These are phyloP conservation scores for Pectinophora gossypiella DNA, from an alignment of 1,140 invertebrate species.

Conservation along the genomic window DNA sequence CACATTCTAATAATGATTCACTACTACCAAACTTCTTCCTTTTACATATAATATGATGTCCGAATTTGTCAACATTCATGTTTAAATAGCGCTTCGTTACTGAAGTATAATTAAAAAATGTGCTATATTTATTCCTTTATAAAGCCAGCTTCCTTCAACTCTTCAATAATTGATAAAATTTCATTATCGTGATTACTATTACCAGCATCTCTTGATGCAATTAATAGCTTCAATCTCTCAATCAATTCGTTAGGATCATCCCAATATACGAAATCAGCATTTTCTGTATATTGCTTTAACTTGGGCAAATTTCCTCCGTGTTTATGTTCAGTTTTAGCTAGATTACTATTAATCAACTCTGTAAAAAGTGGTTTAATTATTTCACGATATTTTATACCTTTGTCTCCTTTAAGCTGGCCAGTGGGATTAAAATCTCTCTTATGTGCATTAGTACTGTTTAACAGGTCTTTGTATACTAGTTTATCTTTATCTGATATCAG, in stretches of 20 bases:
- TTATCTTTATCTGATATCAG: not conserved
- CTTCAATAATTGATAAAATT: constrained; percentile 52
- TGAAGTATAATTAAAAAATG: not conserved
- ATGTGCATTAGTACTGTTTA: not conserved
- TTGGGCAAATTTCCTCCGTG: constrained; percentile 16
- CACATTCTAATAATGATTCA: too few relatives aligned
- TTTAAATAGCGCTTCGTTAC: not conserved
- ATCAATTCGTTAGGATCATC: constrained; percentile 34
- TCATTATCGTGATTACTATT: constrained; percentile 42
- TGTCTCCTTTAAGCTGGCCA: not conserved
- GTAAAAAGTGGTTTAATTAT: constrained; percentile 10
- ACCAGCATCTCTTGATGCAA: constrained; percentile 39
- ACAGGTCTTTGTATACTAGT: not conserved
- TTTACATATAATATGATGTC: constrained; percentile 12
- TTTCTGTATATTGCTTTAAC: constrained; percentile 18
- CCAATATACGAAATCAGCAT: constrained; percentile 41
- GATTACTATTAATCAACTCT: not conserved
- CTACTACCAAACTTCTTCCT: not conserved
- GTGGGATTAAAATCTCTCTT: not conserved
- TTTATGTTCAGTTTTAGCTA: too few relatives aligned
- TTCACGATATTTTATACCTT: not conserved
- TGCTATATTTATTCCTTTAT: constrained; percentile 1
- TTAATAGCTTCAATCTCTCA: constrained; percentile 36
- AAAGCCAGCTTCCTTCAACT: constrained; percentile 12
- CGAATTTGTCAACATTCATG: constrained; percentile 22